phyloP scores from a whole-genome alignment of 2,113 vertebrate genomes.

The Mastomys natalensis region DNA sequence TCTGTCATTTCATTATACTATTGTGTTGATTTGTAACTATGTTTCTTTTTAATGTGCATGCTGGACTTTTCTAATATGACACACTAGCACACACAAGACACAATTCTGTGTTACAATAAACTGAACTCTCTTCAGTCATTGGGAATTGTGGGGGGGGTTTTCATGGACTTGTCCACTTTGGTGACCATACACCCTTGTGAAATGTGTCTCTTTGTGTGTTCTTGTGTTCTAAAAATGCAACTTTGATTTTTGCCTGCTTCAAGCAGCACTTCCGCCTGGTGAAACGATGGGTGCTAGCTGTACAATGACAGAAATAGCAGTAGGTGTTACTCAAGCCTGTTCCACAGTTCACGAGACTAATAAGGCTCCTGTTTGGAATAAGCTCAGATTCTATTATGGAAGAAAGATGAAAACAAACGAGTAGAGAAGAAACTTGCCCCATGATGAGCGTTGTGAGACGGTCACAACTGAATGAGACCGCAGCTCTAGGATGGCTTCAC shows the following conservation, averaged over 20 bases:
- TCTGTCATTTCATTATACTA: neutral
- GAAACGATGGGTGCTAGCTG: neutral
- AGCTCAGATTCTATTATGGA: neutral
- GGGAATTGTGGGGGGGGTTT: neutral
- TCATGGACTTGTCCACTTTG: neutral
- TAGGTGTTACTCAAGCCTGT: neutral
- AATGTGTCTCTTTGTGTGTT: neutral
- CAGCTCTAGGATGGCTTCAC: neutral
- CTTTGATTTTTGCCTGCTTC: constrained; percentile 18
- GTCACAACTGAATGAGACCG: neutral
- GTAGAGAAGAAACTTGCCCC: neutral
- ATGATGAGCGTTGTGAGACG: neutral
- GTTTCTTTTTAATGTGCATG: constrained; percentile 55
- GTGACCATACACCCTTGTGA: neutral
- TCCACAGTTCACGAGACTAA: neutral
- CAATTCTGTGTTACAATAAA: constrained; percentile 31
- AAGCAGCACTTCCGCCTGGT: neutral
- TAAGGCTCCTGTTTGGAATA: neutral
- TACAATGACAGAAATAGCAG: neutral
- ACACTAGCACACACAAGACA: constrained; percentile 24
- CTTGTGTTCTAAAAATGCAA: constrained; percentile 33
- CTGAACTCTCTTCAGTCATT: constrained; percentile 28
- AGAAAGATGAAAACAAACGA: neutral
- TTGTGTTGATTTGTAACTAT: constrained; percentile 26
- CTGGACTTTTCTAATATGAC: constrained; percentile 57